Conservation (phyloP, 2,113 vertebrate genomes). For the Lepisosteus osseus region DNA sequence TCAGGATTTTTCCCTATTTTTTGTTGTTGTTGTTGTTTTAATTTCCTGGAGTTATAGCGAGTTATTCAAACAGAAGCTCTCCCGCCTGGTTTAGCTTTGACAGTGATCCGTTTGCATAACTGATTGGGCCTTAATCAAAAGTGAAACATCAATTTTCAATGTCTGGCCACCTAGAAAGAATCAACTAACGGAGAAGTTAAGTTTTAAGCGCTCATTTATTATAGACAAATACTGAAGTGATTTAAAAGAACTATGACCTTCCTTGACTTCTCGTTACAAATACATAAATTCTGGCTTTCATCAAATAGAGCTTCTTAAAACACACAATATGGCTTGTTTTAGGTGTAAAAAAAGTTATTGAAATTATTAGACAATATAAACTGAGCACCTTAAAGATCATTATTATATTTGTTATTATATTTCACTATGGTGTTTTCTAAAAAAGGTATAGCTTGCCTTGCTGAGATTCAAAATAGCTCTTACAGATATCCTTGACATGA, state of each 20-base stretch:
- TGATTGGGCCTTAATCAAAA: slow-evolving; percentile 49
- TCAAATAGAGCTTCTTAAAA: slow-evolving; percentile 12
- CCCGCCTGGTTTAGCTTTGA: slow-evolving; percentile 13
- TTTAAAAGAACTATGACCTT: slow-evolving; percentile 39
- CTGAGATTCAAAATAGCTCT: too few relatives aligned
- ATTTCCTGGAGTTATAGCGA: slow-evolving; percentile 23
- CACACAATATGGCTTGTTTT: too few relatives aligned
- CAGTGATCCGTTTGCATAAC: slow-evolving; percentile 46
- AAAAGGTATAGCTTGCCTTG: too few relatives aligned
- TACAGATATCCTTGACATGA: too few relatives aligned
- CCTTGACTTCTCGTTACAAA: slow-evolving; percentile 9
- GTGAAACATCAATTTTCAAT: slow-evolving; percentile 45
- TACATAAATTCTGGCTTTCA: slow-evolving; percentile 35
- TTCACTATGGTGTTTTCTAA: too few relatives aligned
- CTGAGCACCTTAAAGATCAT: too few relatives aligned
- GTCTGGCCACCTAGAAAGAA: slow-evolving; percentile 7
- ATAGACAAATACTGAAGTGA: slow-evolving; percentile 17
- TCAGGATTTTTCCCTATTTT: slow-evolving; percentile 29
- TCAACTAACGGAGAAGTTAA: slow-evolving; percentile 26
- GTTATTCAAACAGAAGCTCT: slow-evolving; percentile 21
- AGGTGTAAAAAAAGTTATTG: too few relatives aligned
- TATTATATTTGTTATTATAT: too few relatives aligned
- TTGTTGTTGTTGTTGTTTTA: slow-evolving; percentile 22
- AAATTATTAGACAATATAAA: too few relatives aligned
- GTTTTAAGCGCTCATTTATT: slow-evolving; percentile 30